Conservation (phyloP, 2,888 invertebrate species). For the Lasioglossum pauxillum region DNA sequence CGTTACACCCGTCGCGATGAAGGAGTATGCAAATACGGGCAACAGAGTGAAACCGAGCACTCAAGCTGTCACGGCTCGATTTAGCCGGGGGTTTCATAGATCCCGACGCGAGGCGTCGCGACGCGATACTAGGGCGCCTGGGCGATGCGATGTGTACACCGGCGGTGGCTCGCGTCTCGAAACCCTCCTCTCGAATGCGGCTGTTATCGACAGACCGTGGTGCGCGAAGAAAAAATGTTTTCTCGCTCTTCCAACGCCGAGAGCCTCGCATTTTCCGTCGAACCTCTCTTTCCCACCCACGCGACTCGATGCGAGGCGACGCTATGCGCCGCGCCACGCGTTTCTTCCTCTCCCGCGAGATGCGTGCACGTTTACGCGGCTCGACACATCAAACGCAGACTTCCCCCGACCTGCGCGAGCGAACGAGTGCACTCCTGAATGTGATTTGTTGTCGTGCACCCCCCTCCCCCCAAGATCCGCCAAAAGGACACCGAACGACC, state of each 20-base stretch:
- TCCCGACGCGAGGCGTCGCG: constrained; percentile 18
- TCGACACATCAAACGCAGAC: constrained; percentile 68
- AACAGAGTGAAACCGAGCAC: constrained; percentile 60
- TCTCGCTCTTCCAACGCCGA: constrained; percentile 11
- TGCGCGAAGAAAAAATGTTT: constrained; percentile 66
- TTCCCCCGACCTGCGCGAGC: background rate
- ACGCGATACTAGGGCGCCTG: background rate
- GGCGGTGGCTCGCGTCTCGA: constrained; percentile 39
- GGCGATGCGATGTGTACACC: constrained; percentile 16
- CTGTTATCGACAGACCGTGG: constrained; percentile 69
- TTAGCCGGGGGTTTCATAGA: constrained; percentile 40
- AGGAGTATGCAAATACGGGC: constrained; percentile 49
- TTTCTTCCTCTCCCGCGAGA: background rate
- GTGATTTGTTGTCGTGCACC: constrained; percentile 66
- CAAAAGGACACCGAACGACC: constrained; percentile 31
- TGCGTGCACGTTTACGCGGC: constrained; percentile 30
- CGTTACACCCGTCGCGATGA: constrained; percentile 23
- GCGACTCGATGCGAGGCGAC: background rate
- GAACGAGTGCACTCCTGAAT: constrained; percentile 60
- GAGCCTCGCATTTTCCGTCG: background rate
- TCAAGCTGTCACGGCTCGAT: constrained; percentile 64
- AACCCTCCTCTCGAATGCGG: constrained; percentile 53
- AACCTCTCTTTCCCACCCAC: background rate
- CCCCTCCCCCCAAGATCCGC: constrained; percentile 15
- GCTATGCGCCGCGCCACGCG: background rate